Base-by-base conservation (phyloP, 2,113 vertebrate genomes). In the Vulpes lagopus region DNA sequence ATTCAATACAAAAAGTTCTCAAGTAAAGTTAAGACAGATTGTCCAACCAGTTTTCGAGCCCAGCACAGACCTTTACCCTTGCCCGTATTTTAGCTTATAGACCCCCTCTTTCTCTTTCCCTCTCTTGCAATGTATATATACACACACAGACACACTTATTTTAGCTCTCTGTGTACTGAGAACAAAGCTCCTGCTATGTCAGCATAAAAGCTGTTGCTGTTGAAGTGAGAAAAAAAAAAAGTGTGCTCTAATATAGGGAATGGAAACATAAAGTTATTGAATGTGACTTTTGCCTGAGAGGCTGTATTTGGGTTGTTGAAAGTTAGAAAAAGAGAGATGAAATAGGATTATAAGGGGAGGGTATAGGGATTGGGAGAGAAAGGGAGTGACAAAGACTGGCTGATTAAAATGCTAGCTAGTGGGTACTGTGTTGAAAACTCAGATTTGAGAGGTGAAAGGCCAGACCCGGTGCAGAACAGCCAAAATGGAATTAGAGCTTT, bases 181-280 rank as follows among this genome's bases (percentile, higher is more conserved):
- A 83, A 87, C 67, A 96, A 98, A 98, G 95, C 32, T 91, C 35
- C 16, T 96, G 64, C 92, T 98, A 67, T 88, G 62, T 95, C 62
- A 95, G 43, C 94, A 65, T 32, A 65, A 97, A 95, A 94, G 55
- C 84, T 20, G 53, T 10, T 85, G 27, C 73, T 81, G 2, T 23
- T 35, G 78, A 91, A 22, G 49, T 92, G 88, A 93, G 89, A 69
- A 22, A 35, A 82, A 35, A 82, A 96, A 83, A 94, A 20, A 23
- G 8, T 64, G 81, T 32, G 71, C 4, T 97, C 90, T n/a, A 93
- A 35, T 65, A 81, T 22, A 74, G 35, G 64, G 11, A 97, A 94
- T 12, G 78, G 82, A 98, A 97, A 35, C 92, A 90, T 79, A 35
- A 96, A 96, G 91, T 88, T 91, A 95, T 23, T 17, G 85, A 64